These are phyloP conservation scores for Schizopygopsis pylzovi DNA, from an alignment of 2,797 vertebrate species.

Conservation along the genomic window DNA sequence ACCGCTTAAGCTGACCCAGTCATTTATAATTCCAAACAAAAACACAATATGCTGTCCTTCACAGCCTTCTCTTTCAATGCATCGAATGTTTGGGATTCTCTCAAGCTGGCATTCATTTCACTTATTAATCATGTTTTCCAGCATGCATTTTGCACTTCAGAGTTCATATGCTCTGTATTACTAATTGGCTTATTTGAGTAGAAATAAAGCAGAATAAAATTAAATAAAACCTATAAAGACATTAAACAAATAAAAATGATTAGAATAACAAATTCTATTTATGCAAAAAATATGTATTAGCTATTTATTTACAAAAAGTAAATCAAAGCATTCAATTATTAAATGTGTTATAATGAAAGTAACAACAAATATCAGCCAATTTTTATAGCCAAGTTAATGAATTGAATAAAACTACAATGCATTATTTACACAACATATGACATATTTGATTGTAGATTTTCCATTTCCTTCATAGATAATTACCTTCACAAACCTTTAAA, in stretches of 20 bases:
- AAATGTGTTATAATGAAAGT: background rate
- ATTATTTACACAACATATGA: too few species aligned
- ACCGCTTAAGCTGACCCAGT: background rate
- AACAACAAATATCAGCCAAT: background rate
- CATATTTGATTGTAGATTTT: background rate
- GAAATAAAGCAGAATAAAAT: background rate
- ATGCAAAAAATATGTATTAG: background rate
- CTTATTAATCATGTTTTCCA: background rate
- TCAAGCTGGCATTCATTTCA: background rate
- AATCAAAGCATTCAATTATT: background rate
- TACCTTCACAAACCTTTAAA: background rate
- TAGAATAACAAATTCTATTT: background rate
- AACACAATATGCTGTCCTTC: background rate
- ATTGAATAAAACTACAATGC: too few species aligned
- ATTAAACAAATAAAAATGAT: background rate
- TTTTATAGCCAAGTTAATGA: background rate
- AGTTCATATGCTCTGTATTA: background rate
- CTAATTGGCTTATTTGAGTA: background rate
- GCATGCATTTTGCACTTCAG: background rate
- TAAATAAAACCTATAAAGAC: background rate
- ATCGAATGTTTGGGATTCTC: background rate
- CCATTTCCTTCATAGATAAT: background rate
- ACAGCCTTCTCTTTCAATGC: background rate
- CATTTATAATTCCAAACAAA: slow-evolving; percentile 6
- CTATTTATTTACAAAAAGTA: background rate